A percentile compares a stretch with the other conserved stretches of the same genome.
Conservation (phyloP, 2,797 vertebrate species). For the Alcedo quadribrachys region DNA sequence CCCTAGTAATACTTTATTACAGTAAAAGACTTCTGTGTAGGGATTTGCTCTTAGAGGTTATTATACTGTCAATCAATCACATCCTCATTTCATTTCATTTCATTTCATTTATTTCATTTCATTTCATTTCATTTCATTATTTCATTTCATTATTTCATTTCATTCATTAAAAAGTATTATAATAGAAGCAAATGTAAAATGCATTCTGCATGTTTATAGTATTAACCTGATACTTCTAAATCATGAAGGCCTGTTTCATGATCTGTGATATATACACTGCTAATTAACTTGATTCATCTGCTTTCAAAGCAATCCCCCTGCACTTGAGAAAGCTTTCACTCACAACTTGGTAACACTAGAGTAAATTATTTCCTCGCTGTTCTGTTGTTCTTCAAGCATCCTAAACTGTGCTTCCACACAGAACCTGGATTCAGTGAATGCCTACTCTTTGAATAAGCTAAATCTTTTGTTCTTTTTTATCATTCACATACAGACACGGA, state of each 20-base stretch:
- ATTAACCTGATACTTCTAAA: background rate
- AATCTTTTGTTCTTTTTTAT: slow-evolving; percentile 73
- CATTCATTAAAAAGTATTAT: slow-evolving; percentile 23
- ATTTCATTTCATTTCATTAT: slow-evolving; percentile 30
- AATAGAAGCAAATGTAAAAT: background rate
- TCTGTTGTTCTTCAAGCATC: slow-evolving; percentile 46
- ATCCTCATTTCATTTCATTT: slow-evolving; percentile 21
- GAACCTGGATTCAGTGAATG: slow-evolving; percentile 28
- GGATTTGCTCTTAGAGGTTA: slow-evolving; percentile 38
- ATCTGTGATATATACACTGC: background rate
- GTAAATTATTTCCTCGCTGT: slow-evolving; percentile 48
- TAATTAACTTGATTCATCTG: slow-evolving; percentile 60
- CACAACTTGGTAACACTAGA: background rate
- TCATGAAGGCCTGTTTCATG: background rate
- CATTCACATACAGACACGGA: slow-evolving; percentile 37
- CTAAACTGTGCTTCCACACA: slow-evolving; percentile 4
- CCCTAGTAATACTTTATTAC: background rate
- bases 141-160: slow-evolving; percentile 9
- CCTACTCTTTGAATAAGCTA: slow-evolving; percentile 31
- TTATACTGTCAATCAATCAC: slow-evolving; percentile 28
- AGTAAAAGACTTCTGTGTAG: slow-evolving; percentile 5
- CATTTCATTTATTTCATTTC: background rate
- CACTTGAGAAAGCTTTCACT: background rate
- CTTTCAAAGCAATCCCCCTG: slow-evolving; percentile 28
- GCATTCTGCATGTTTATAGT: background rate